Conservation (phyloP, 2,888 invertebrate genomes). For the Erebia ligea region DNA sequence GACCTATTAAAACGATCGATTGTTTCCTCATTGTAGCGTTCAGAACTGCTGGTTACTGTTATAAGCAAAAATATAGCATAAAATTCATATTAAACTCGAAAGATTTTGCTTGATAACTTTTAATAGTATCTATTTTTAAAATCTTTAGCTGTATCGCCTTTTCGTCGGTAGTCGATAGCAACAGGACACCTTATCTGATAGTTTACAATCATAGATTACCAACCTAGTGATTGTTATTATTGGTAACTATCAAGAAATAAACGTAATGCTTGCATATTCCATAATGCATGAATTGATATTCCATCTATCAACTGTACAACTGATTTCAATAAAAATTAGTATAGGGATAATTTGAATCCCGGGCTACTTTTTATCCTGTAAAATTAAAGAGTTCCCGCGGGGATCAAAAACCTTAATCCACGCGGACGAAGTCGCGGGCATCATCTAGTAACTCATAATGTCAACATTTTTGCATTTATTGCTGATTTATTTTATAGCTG, state of each 20-base stretch:
- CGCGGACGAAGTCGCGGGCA: no score
- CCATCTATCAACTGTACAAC: no score
- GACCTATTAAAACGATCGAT: slow-evolving; percentile 83
- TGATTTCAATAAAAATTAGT: no score
- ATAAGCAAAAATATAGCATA: slow-evolving; percentile 59
- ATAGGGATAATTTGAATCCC: no score
- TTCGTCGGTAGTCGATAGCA: slow-evolving; percentile 7
- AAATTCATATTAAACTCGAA: not conserved
- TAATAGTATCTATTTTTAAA: not conserved
- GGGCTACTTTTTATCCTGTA: no score
- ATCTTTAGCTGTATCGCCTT: not conserved
- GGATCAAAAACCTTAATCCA: no score
- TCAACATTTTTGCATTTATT: not conserved
- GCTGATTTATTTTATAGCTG: not conserved
- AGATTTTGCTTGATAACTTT: not conserved
- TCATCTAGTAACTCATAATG: not conserved
- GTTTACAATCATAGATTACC: slow-evolving; percentile 5
- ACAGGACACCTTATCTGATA: not conserved
- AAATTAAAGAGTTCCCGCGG: no score
- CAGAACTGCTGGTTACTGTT: slow-evolving; percentile 58
- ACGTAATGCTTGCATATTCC: not conserved
- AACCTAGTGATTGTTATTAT: slow-evolving; percentile 10
- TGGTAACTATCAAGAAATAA: not conserved
- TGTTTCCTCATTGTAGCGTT: slow-evolving; percentile 79
- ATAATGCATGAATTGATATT: not conserved